Conservation (phyloP, 1,140 invertebrate species). For the Heliconius melpomene region DNA sequence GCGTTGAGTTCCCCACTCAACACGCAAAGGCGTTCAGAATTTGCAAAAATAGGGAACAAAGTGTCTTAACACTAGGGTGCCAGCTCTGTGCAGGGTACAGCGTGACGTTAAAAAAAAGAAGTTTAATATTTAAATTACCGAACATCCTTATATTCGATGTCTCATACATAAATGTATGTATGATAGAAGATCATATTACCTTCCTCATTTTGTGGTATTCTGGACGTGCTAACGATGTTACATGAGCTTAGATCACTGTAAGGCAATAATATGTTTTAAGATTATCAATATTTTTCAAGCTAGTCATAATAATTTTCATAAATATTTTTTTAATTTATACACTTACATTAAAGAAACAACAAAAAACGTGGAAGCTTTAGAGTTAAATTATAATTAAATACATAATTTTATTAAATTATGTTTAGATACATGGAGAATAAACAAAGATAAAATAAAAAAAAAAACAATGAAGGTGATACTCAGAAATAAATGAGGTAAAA, state of each 20-base stretch:
- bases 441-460: neutral
- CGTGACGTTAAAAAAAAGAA: neutral
- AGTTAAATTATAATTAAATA: neutral
- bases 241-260: slow-evolving; percentile 27
- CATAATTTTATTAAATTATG: neutral
- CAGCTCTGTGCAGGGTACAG: neutral
- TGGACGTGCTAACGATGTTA: slow-evolving; percentile 27
- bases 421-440: neutral
- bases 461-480: slow-evolving; percentile 7
- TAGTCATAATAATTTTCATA: neutral
- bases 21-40: too few species aligned
- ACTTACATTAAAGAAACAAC: too few species aligned
- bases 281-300: neutral
- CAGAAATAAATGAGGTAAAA: neutral
- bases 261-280: slow-evolving; percentile 31
- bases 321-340: neutral
- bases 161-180: neutral
- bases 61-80: neutral
- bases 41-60: neutral
- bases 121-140: too few species aligned
- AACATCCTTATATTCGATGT: too few species aligned
- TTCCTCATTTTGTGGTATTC: slow-evolving; percentile 38
- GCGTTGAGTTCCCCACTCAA: too few species aligned
- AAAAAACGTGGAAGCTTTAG: neutral
- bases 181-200: slow-evolving; percentile 29